These are phyloP conservation scores for Cheumatopsyche charites DNA, from an alignment of 1,140 invertebrate species.

Conservation along the genomic window DNA sequence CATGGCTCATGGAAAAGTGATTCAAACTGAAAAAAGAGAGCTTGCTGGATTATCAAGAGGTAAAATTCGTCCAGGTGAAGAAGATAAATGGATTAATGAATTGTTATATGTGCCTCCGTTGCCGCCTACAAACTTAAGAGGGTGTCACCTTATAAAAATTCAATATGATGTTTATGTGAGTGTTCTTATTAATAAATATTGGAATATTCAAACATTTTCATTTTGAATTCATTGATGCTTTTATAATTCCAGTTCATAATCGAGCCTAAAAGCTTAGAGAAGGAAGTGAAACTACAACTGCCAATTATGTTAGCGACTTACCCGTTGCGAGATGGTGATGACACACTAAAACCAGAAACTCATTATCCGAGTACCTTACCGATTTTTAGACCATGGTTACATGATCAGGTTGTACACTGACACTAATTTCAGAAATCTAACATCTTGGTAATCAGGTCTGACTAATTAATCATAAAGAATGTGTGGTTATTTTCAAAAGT, in stretches of 20 bases:
- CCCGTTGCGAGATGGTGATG: conserved; percentile 74
- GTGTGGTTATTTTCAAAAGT: too few relatives aligned
- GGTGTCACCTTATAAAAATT: conserved; percentile 93
- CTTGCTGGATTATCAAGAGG: conserved; percentile 80
- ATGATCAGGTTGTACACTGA: conserved; percentile 61
- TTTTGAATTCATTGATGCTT: conserved; percentile 6
- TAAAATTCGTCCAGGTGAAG: conserved; percentile 80
- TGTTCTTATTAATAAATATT: conserved; percentile 49
- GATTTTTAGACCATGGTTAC: conserved; percentile 89
- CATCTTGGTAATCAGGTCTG: neutral
- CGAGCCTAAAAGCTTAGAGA: conserved; percentile 88
- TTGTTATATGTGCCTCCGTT: conserved; percentile 92
- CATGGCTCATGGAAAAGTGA: conserved; percentile 81
- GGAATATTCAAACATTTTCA: conserved; percentile 11
- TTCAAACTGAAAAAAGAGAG: conserved; percentile 86
- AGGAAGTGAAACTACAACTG: conserved; percentile 89
- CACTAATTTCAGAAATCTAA: conserved; percentile 1
- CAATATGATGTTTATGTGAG: conserved; percentile 95
- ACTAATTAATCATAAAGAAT: neutral
- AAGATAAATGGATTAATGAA: conserved; percentile 88
- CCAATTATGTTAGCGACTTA: conserved; percentile 95
- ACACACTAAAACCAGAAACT: conserved; percentile 72
- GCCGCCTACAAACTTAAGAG: conserved; percentile 93
- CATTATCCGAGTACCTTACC: conserved; percentile 91
- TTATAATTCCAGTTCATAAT: conserved; percentile 77